Evolutionary conservation across 2,797 vertebrate species (phyloP).

Genomic region (Mallotus villosus): DNA sequence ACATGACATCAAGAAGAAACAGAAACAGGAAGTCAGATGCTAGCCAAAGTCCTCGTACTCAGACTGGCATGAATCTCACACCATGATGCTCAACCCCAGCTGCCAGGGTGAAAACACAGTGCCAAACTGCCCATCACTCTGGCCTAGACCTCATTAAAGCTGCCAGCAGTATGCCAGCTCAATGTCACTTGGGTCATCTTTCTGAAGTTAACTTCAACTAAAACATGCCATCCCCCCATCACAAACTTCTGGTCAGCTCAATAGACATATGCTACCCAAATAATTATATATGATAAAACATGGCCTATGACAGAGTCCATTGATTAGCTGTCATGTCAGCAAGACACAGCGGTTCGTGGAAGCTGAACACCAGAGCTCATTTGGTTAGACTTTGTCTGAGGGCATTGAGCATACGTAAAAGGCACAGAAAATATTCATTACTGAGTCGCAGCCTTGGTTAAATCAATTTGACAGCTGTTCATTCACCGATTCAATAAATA

Average conservation of each 20-base stretch:
- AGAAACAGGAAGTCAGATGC: background rate
- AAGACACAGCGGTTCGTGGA: conserved; percentile 26
- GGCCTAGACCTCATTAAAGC: conserved; percentile 55
- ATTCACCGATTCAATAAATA: background rate
- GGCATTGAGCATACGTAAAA: conserved; percentile 21
- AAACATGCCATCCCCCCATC: conserved; percentile 26
- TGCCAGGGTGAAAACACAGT: conserved; percentile 40
- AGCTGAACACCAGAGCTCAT: conserved; percentile 26
- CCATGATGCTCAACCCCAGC: conserved; percentile 25
- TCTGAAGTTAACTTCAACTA: conserved; percentile 23
- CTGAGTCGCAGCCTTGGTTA: conserved; percentile 26
- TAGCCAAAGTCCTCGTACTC: background rate
- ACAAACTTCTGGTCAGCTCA: conserved; percentile 35
- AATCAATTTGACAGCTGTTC: conserved; percentile 36
- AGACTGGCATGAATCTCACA: too few species aligned
- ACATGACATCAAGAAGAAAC: background rate
- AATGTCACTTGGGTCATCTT: conserved; percentile 32
- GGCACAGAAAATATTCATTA: conserved; percentile 12
- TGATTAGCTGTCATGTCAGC: conserved; percentile 52
- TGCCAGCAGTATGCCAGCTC: conserved; percentile 32
- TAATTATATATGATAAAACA: conserved; percentile 28
- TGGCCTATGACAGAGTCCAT: conserved; percentile 33
- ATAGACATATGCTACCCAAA: conserved; percentile 18
- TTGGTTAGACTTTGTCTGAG: conserved; percentile 37
- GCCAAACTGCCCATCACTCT: conserved; percentile 46